phyloP scores from a whole-genome alignment of 1,140 invertebrate genomes.

The Drosophila rhopaloa region DNA sequence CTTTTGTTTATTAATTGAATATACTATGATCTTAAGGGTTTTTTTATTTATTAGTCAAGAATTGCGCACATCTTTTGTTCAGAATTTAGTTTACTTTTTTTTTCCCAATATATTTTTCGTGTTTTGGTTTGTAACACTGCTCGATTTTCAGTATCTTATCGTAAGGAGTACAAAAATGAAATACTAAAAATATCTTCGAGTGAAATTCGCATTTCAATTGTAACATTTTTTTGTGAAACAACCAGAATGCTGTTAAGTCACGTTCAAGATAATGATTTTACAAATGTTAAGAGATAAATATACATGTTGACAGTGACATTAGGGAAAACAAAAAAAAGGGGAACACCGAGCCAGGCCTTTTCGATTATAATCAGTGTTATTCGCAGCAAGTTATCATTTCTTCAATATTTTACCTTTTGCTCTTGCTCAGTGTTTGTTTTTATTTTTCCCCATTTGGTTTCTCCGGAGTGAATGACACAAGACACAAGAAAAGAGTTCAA shows the following conservation, averaged over 20 bases:
- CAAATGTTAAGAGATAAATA: constrained; percentile 22
- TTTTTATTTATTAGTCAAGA: too few relatives aligned
- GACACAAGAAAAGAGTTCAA: constrained; percentile 27
- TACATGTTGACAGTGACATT: background rate
- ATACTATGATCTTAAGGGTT: too few relatives aligned
- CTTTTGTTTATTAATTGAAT: too few relatives aligned
- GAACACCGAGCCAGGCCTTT: constrained; percentile 3
- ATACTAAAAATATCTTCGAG: constrained; percentile 8
- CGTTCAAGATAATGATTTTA: constrained; percentile 13
- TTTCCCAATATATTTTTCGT: background rate
- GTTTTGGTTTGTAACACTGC: background rate
- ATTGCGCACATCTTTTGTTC: too few relatives aligned
- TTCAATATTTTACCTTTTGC: constrained; percentile 20
- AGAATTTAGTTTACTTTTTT: background rate
- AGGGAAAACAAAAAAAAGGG: background rate
- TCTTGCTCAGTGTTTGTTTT: constrained; percentile 8
- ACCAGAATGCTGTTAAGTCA: constrained; percentile 6
- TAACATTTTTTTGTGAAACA: background rate
- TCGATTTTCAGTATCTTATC: background rate
- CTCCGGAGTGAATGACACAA: constrained; percentile 19
- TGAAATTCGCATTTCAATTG: background rate
- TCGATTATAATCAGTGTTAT: constrained; percentile 21
- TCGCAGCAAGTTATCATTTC: constrained; percentile 34
- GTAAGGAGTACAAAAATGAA: background rate
- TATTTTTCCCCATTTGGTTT: constrained; percentile 5